A percentile compares a stretch with the other conserved stretches of the same genome.
These are phyloP conservation scores for Numenius phaeopus DNA, from an alignment of 2,797 vertebrate species.

Conservation along the genomic window DNA sequence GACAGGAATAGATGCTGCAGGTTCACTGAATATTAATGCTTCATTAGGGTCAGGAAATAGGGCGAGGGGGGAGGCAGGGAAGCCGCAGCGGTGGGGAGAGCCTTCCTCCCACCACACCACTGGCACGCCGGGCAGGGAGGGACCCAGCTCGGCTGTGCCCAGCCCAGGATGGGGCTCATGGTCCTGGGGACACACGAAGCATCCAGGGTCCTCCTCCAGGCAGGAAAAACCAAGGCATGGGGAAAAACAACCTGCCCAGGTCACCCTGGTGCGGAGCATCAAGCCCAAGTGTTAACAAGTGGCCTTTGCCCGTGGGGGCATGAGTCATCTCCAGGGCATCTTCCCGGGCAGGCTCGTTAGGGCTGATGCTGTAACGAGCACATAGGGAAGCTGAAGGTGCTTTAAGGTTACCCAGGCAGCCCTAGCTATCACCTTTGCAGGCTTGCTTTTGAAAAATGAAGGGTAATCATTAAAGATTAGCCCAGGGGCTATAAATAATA, in stretches of 20 bases:
- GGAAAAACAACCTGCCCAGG: background rate
- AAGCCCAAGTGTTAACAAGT: background rate
- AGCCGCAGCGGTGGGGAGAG: background rate
- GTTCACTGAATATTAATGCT: conserved; percentile 72
- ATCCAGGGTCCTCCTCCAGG: background rate
- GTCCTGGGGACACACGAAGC: fast-evolving
- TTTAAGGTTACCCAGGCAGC: background rate
- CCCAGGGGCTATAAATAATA: conserved; percentile 64
- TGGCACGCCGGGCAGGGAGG: fast-evolving
- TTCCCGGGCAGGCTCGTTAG: background rate
- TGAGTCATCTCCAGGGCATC: background rate
- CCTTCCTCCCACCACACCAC: background rate
- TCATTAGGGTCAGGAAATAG: conserved; percentile 66
- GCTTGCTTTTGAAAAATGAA: background rate
- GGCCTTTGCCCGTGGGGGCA: background rate
- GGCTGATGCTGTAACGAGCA: background rate
- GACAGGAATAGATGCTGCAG: conserved; percentile 71
- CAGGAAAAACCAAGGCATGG: background rate
- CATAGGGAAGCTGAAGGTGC: background rate
- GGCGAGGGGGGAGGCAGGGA: background rate
- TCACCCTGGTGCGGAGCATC: background rate
- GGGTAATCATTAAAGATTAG: conserved; percentile 52
- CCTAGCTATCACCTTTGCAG: conserved; percentile 5
- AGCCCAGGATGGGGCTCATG: background rate
- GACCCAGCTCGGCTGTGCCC: background rate